phyloP scores from a whole-genome alignment of 2,113 vertebrate species.

The Otus sunia region DNA sequence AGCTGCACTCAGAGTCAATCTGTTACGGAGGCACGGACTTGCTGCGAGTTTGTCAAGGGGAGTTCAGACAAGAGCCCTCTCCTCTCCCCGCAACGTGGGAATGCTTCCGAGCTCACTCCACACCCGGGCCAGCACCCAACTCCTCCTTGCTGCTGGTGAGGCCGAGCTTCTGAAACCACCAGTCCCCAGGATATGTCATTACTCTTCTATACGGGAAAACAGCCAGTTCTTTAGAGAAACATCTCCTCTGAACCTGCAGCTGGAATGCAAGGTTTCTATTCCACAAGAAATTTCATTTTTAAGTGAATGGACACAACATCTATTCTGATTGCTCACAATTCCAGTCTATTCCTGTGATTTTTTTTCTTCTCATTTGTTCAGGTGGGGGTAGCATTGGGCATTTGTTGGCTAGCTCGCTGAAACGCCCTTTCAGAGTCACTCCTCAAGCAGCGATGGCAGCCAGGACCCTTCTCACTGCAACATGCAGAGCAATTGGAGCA shows the following conservation, averaged over 20 bases:
- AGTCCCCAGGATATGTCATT: not conserved
- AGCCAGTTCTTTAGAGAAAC: not conserved
- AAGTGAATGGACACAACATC: not conserved
- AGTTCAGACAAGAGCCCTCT: not conserved
- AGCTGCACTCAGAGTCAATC: not conserved
- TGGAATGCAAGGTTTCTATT: not conserved
- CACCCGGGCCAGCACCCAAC: not conserved
- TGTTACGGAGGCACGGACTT: not conserved
- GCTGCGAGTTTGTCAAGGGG: fast-evolving
- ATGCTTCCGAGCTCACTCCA: fast-evolving
- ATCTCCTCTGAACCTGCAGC: not conserved
- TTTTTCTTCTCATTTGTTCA: not conserved
- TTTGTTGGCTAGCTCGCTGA: not conserved
- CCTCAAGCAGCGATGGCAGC: not conserved
- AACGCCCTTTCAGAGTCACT: not conserved
- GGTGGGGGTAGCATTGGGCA: fast-evolving
- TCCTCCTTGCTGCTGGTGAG: not conserved
- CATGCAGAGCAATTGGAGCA: fast-evolving
- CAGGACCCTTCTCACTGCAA: not conserved
- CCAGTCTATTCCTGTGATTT: not conserved
- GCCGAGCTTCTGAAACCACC: fast-evolving
- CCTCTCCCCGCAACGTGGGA: not conserved
- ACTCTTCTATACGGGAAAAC: fast-evolving
- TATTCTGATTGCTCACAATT: fast-evolving
- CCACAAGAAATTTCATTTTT: not conserved